Percentiles rank a stretch among this genome's conserved stretches.
Evolutionary conservation across 2,888 invertebrate genomes (phyloP).

Genomic region (Lasius fuliginosus): DNA sequence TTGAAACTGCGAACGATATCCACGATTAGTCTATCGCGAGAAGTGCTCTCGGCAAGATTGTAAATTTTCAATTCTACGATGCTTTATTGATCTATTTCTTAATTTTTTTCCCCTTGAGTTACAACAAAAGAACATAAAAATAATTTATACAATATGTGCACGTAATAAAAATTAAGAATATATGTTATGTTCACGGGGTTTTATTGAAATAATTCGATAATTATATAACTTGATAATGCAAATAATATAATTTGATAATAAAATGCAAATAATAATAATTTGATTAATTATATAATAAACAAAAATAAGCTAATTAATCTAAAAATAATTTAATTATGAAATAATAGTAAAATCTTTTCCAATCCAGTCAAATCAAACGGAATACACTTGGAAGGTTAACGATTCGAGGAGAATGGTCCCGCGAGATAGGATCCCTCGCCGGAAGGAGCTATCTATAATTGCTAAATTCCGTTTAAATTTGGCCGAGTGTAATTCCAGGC

Average conservation of each 20-base stretch:
- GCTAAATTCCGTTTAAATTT: constrained; percentile 32
- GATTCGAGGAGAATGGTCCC: background rate
- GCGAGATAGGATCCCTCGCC: background rate
- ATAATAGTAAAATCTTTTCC: background rate
- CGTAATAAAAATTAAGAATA: background rate
- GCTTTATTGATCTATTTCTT: background rate
- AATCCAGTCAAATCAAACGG: background rate
- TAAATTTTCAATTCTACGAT: constrained; percentile 15
- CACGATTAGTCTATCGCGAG: constrained; percentile 41
- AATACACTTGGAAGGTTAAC: background rate
- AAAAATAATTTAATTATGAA: background rate
- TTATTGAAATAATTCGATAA: constrained; percentile 1
- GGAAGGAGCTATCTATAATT: constrained; percentile 13
- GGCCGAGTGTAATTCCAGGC: constrained; percentile 13
- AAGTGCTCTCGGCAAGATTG: constrained; percentile 7
- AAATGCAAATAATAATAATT: constrained; percentile 3
- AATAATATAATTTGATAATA: background rate
- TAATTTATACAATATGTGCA: background rate
- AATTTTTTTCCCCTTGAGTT: background rate
- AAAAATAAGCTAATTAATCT: background rate
- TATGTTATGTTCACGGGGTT: background rate
- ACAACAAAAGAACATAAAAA: background rate
- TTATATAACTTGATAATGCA: background rate
- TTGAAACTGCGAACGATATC: constrained; percentile 54
- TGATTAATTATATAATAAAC: background rate